Evolutionary conservation across 2,113 vertebrate genomes (phyloP), one percentile per base, ranked within the genome.

Genomic region (Paraplagusia blochii): DNA sequence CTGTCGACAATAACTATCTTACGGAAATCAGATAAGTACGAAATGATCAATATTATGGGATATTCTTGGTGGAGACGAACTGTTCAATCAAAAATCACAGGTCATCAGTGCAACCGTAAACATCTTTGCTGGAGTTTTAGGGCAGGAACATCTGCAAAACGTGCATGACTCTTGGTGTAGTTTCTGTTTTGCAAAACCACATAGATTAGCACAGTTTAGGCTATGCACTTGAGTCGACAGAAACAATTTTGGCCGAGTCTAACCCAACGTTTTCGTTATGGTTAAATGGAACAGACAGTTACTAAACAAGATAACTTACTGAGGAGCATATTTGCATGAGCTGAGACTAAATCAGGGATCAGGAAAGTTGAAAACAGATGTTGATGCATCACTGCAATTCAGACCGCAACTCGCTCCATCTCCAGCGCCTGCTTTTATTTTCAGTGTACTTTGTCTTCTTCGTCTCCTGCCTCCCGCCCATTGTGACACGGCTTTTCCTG

Each of bases 341-440:
- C 49, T 29, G 64, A 78, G 35, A 58, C 54, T 46, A 43, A 77
- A 57, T 70, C 53, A 22, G 19, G 58, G 43, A 46, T 63, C 19
- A 45, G 55, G 51, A 42, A 60, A 82, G 63, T 75, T 80, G 53
- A 49, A 73, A 75, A 63, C 70, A 79, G 75, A 84, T 81, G 76
- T 35, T 40, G 57, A 47, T 68, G 73, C 29, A 8, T 64, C 57
- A 29, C 55, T 58, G 48, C 44, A 46, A 34, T 11, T 36, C 68
- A 15, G 44, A 62, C 62, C 66, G 40, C 58, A 49, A 50, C 62
- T 57, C 44, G 33, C 17, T 58, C 53, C 47, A 29, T 66, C 53
- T 65, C 16, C 50, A 81, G 3, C 42, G 44, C 48, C 46, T 17
- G 58, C 42, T 60, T 69, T 72, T 38, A 43, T 9, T 58, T 39